These are phyloP conservation scores for Hydraecia micacea DNA, from an alignment of 2,888 invertebrate species.

Conservation along the genomic window DNA sequence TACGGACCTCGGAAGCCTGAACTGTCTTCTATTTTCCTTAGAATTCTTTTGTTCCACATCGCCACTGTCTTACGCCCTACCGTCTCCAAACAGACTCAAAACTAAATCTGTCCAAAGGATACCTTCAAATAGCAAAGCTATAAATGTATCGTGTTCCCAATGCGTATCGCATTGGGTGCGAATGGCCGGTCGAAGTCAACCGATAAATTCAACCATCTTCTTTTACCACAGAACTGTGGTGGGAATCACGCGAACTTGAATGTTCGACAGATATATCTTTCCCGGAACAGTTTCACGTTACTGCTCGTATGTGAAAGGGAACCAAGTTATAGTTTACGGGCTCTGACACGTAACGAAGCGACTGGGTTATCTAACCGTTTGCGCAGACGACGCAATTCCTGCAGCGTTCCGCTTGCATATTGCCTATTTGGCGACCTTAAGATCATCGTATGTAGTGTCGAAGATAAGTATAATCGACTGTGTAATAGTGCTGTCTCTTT, in stretches of 20 bases:
- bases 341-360: constrained; percentile 45
- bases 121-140: constrained; percentile 46
- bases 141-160: constrained; percentile 58
- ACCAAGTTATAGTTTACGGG: constrained; percentile 52
- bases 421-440: constrained; percentile 39
- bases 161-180: constrained; percentile 39
- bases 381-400: constrained; percentile 30
- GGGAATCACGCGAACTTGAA: constrained; percentile 60
- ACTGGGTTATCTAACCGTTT: constrained; percentile 57
- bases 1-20: background rate
- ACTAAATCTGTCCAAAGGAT: constrained; percentile 37
- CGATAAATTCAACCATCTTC: constrained; percentile 58
- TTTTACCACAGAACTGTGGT: constrained; percentile 49
- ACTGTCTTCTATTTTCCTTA: background rate
- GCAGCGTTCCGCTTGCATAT: constrained; percentile 51
- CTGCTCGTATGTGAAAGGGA: constrained; percentile 48
- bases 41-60: background rate
- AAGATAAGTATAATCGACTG: constrained; percentile 42
- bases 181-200: constrained; percentile 34
- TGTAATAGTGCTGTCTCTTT: constrained; percentile 17
- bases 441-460: constrained; percentile 26
- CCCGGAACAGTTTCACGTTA: constrained; percentile 54
- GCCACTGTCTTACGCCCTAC: background rate
- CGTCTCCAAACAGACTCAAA: constrained; percentile 25
- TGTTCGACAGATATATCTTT: constrained; percentile 46